These are phyloP conservation scores for Polymixis lichenea DNA, from an alignment of 2,888 invertebrate genomes.

Conservation along the genomic window DNA sequence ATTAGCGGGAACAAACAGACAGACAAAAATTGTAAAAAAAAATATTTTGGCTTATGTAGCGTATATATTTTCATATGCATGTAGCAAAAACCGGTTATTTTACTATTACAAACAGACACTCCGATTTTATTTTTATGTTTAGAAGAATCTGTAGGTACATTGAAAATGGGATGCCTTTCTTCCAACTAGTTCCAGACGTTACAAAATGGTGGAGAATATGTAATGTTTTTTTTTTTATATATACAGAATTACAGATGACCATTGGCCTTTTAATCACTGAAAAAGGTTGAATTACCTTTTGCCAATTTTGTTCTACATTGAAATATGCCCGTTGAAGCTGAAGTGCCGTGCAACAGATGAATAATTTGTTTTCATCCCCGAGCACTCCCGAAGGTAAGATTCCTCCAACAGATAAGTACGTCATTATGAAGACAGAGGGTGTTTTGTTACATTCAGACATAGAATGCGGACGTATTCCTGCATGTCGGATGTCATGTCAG, in stretches of 20 bases:
- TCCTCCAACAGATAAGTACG: slow-evolving; percentile 40
- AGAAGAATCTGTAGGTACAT: too few relatives aligned
- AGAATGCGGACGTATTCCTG: slow-evolving; percentile 71
- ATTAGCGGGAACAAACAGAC: too few relatives aligned
- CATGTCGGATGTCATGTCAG: slow-evolving; percentile 64
- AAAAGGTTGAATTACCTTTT: background rate
- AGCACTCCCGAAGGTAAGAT: slow-evolving; percentile 5
- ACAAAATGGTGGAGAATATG: background rate
- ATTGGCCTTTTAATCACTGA: background rate
- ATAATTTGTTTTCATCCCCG: slow-evolving; percentile 27
- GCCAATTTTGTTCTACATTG: background rate
- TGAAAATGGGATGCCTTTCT: background rate
- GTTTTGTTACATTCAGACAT: slow-evolving; percentile 64
- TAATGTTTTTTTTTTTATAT: background rate
- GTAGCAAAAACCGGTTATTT: too few relatives aligned
- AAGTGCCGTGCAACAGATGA: slow-evolving; percentile 19
- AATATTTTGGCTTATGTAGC: too few relatives aligned
- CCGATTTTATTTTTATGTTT: too few relatives aligned
- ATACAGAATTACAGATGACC: too few relatives aligned
- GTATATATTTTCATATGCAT: too few relatives aligned
- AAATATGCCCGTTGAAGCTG: slow-evolving; percentile 9
- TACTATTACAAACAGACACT: too few relatives aligned
- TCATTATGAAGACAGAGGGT: slow-evolving; percentile 55
- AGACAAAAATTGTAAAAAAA: too few relatives aligned
- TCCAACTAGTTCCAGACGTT: background rate